Percentiles rank a stretch among this genome's conserved stretches.
Evolutionary conservation across 1,140 invertebrate species (phyloP).

Genomic region (Drosophila teissieri): DNA sequence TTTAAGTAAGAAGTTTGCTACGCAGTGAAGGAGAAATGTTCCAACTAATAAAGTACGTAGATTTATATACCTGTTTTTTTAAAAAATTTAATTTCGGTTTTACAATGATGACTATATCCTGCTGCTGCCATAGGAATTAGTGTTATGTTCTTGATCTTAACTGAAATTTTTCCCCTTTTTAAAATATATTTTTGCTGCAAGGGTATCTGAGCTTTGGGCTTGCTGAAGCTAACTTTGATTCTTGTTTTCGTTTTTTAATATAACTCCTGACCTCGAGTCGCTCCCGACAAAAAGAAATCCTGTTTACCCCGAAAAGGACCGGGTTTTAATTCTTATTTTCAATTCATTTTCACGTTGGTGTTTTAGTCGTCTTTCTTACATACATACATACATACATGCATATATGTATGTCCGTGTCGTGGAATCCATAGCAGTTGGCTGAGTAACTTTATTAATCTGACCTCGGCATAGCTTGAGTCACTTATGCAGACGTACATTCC

Average conservation of each 20-base stretch:
- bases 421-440: slow-evolving; percentile 35
- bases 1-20: too few species aligned
- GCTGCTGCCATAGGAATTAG: too few species aligned
- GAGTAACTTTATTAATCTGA: slow-evolving; percentile 54
- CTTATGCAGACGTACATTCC: slow-evolving; percentile 1
- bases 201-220: too few species aligned
- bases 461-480: slow-evolving; percentile 48
- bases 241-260: too few species aligned
- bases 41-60: too few species aligned
- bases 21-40: too few species aligned
- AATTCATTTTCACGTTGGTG: background rate
- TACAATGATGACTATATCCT: too few species aligned
- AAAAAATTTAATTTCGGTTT: too few species aligned
- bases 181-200: too few species aligned
- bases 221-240: background rate
- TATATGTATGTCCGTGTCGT: slow-evolving; percentile 3
- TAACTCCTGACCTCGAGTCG: slow-evolving; percentile 37
- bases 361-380: slow-evolving; percentile 20
- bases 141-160: too few species aligned
- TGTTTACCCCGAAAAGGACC: background rate
- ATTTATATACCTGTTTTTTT: too few species aligned
- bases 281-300: slow-evolving; percentile 23
- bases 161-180: too few species aligned
- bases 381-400: background rate
- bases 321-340: background rate